Evolutionary conservation across 2,113 vertebrate species (phyloP).

Genomic region (Eulacestoma nigropectus): DNA sequence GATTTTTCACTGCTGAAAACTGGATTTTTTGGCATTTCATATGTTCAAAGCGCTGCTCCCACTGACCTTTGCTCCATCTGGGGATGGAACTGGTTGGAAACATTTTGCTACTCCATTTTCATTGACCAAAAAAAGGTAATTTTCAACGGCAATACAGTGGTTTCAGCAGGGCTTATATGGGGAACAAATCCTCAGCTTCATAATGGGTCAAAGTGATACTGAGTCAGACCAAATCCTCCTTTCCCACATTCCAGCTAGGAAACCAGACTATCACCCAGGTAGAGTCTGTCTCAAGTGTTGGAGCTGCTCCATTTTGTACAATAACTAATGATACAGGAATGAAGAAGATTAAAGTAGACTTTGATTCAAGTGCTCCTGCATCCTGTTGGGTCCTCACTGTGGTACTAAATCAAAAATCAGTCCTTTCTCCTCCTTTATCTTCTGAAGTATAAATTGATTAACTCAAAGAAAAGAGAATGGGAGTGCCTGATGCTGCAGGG

Average conservation of each 20-base stretch:
- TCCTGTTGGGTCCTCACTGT: neutral
- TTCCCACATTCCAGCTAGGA: neutral
- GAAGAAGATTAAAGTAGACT: neutral
- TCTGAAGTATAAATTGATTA: neutral
- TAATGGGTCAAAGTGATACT: neutral
- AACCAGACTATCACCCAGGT: neutral
- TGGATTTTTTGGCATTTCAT: neutral
- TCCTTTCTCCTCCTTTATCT: neutral
- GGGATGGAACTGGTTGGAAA: neutral
- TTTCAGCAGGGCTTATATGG: neutral
- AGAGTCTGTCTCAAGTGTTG: neutral
- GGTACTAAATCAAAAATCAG: neutral
- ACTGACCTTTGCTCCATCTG: neutral
- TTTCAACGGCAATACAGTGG: neutral
- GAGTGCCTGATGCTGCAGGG: neutral
- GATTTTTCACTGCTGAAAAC: neutral
- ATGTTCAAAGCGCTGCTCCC: neutral
- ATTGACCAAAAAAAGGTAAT: accelerated
- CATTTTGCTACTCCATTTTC: neutral
- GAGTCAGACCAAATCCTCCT: neutral
- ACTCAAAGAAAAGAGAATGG: neutral
- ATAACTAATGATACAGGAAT: neutral
- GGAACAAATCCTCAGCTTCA: neutral
- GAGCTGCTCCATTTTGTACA: neutral
- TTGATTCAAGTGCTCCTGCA: neutral